Percentiles rank a stretch among this genome's conserved stretches.
Evolutionary conservation across 2,113 vertebrate genomes (phyloP).

Genomic region (Sminthopsis crassicaudata): DNA sequence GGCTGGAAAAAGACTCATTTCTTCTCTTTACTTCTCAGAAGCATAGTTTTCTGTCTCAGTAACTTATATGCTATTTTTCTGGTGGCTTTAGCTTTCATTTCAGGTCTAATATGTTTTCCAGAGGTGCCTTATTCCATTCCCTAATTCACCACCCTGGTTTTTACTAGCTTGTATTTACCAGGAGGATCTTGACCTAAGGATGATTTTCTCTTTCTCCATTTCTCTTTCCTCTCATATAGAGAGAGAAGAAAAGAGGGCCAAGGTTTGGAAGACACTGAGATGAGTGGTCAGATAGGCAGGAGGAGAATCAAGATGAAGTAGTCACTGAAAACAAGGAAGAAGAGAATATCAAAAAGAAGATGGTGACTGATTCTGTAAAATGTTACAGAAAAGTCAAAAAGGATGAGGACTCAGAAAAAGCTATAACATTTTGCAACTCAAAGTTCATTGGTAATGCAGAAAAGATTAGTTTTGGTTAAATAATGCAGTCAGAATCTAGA

Average conservation of each 20-base stretch:
- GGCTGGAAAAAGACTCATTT: no score
- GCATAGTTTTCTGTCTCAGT: no score
- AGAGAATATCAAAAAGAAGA: not conserved
- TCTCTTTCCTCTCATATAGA: no score
- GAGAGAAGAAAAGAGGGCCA: not conserved
- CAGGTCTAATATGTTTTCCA: no score
- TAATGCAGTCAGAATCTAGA: not conserved
- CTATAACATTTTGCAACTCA: not conserved
- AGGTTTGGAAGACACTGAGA: not conserved
- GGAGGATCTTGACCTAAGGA: no score
- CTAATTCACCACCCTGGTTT: no score
- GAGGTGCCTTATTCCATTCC: no score
- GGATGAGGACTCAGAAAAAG: not conserved
- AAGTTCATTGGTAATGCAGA: not conserved
- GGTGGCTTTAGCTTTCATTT: no score
- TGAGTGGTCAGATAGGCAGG: not conserved
- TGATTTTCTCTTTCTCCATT: no score
- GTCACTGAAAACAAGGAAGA: not conserved
- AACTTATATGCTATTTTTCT: no score
- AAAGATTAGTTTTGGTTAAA: not conserved
- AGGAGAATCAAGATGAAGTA: not conserved
- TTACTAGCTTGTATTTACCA: no score
- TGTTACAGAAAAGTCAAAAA: not conserved
- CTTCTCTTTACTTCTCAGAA: no score
- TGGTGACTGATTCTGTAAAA: not conserved